Evolutionary conservation across 2,113 vertebrate species (phyloP).

Genomic region (Rhabdornis inornatus): DNA sequence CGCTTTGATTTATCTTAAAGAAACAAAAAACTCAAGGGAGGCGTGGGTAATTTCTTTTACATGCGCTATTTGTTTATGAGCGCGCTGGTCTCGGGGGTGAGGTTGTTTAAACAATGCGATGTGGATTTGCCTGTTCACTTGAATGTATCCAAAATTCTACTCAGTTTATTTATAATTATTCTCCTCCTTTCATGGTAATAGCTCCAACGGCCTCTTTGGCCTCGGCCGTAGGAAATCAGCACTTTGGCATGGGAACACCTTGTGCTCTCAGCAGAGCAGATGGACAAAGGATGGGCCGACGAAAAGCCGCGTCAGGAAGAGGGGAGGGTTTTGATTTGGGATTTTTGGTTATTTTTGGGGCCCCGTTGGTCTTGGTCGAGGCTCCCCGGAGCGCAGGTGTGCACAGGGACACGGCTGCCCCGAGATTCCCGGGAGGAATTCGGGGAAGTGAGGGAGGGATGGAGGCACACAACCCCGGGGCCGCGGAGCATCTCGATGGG

Average conservation of each 20-base stretch:
- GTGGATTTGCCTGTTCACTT: background rate
- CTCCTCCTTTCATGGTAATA: background rate
- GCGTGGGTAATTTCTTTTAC: background rate
- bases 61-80: background rate
- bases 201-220: background rate
- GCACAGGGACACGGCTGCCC: background rate
- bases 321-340: background rate
- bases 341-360: background rate
- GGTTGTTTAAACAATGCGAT: background rate
- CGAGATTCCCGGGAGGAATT: background rate
- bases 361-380: background rate
- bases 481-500: background rate
- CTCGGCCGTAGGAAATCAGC: background rate
- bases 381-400: background rate
- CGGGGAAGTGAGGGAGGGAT: background rate
- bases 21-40: background rate
- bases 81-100: background rate
- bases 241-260: background rate
- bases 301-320: background rate
- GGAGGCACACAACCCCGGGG: background rate
- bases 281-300: background rate
- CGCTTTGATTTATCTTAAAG: background rate
- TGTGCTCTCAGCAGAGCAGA: background rate
- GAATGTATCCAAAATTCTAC: background rate
- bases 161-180: background rate